phyloP scores from a whole-genome alignment of 2,113 vertebrate species.

The Podilymbus podiceps region DNA sequence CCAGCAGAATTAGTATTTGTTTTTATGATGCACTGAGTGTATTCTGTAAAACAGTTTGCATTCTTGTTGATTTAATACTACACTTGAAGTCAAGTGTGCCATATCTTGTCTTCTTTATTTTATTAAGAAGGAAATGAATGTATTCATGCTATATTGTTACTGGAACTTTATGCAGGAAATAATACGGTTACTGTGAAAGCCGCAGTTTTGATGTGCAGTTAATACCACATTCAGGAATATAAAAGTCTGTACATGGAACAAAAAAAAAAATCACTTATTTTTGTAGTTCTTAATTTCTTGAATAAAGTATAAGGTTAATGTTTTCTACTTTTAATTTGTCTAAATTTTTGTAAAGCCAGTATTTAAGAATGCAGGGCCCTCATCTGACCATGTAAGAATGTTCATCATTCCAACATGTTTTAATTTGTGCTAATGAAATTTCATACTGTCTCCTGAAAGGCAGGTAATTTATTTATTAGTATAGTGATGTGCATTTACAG shows the following conservation, averaged over 20 bases:
- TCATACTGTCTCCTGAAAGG: background rate
- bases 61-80: background rate
- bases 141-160: background rate
- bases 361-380: background rate
- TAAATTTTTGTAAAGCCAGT: background rate
- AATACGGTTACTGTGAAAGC: background rate
- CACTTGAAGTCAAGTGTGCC: background rate
- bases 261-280: no score
- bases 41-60: background rate
- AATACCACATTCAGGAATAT: background rate
- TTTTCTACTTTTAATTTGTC: background rate
- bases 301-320: no score
- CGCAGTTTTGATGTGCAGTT: background rate
- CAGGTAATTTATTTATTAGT: background rate
- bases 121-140: background rate
- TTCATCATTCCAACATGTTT: background rate
- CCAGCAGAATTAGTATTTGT: background rate
- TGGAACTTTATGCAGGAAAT: background rate
- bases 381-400: background rate
- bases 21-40: background rate
- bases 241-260: no score
- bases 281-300: no score
- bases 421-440: background rate
- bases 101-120: background rate
- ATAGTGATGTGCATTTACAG: background rate